These are phyloP conservation scores for Carcinoscorpius rotundicauda DNA, from an alignment of 1,140 invertebrate genomes.

Conservation along the genomic window DNA sequence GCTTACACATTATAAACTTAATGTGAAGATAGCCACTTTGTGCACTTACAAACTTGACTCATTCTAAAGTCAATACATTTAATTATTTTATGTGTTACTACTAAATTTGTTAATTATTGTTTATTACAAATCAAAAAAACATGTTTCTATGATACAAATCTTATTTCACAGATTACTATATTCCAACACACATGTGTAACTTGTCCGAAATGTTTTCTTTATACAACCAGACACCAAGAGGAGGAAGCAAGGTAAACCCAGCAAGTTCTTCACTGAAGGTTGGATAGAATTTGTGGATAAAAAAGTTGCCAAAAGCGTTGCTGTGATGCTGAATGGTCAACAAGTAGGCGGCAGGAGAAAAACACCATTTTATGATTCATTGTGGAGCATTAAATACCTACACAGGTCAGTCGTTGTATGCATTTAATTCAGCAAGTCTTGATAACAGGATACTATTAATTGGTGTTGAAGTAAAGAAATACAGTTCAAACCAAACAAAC, in stretches of 20 bases:
- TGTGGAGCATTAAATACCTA: slow-evolving; percentile 95
- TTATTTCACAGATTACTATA: no score
- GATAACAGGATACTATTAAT: not conserved
- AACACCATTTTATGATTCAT: slow-evolving; percentile 63
- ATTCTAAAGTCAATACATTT: no score
- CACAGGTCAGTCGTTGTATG: slow-evolving; percentile 42
- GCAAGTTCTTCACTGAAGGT: slow-evolving; percentile 68
- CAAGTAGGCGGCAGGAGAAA: slow-evolving; percentile 78
- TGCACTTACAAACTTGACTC: no score
- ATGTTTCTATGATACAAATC: no score
- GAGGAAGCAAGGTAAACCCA: slow-evolving; percentile 42
- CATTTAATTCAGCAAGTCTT: not conserved
- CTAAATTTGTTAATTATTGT: no score
- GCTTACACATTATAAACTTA: no score
- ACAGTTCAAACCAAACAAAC: not conserved
- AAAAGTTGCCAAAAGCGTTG: slow-evolving; percentile 72
- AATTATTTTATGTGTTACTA: no score
- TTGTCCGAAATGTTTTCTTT: no score
- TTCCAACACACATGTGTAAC: no score
- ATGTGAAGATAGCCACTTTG: no score
- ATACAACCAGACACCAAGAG: slow-evolving; percentile 25
- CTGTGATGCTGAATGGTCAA: slow-evolving; percentile 64
- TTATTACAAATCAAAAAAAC: no score
- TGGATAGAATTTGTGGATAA: slow-evolving; percentile 94
- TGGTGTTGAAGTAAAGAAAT: no score